Evolutionary conservation across 2,113 vertebrate genomes (phyloP).

Genomic region (Oncorhynchus keta): DNA sequence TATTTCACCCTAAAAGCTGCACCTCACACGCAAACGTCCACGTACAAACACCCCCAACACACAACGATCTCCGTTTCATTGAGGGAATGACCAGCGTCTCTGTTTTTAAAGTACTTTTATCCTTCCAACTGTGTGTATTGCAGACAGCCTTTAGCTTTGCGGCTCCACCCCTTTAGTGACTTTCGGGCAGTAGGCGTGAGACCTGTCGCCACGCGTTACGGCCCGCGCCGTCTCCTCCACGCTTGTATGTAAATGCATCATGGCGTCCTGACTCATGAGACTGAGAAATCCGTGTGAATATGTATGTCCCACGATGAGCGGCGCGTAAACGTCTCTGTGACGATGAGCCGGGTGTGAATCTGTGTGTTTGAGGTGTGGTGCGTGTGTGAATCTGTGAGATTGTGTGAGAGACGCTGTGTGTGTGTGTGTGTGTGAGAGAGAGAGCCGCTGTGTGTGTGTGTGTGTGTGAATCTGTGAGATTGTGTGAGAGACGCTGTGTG

Average conservation of each 20-base stretch:
- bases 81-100: slow-evolving; percentile 38
- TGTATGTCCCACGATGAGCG: slow-evolving; percentile 41
- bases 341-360: slow-evolving; percentile 6
- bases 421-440: no score
- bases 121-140: no score
- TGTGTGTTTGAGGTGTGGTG: neutral
- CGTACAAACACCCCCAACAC: neutral
- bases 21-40: neutral
- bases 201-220: slow-evolving; percentile 64
- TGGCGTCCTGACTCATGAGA: slow-evolving; percentile 45
- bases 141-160: slow-evolving; percentile 5
- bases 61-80: neutral
- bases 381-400: no score
- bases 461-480: no score
- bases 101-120: no score
- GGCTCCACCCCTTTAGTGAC: slow-evolving; percentile 45
- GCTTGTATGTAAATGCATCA: slow-evolving; percentile 69
- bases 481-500: no score
- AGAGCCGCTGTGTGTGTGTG: no score
- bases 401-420: no score
- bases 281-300: slow-evolving; percentile 43
- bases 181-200: slow-evolving; percentile 55
- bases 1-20: neutral
- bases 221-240: slow-evolving; percentile 32
- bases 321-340: slow-evolving; percentile 28